Base-by-base conservation (phyloP, 2,797 vertebrate genomes). In the Allenopithecus nigroviridis region DNA sequence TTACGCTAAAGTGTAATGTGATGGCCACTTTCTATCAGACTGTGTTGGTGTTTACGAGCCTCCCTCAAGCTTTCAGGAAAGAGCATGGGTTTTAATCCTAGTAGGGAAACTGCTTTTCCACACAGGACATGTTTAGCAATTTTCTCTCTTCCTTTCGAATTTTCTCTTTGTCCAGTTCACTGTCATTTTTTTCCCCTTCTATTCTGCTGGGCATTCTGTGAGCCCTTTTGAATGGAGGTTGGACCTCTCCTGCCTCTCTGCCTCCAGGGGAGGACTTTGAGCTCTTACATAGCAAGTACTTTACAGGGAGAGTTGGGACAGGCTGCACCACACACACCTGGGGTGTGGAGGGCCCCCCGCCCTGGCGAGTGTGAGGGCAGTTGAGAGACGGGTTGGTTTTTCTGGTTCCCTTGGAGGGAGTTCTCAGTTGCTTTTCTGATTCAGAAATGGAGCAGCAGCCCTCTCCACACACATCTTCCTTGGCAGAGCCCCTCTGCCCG, bases 101-200 rank as follows among this genome's bases (percentile, higher is more conserved):
- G 2, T 0, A 59, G 33, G 28, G 5, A 68, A 68, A 10, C 9
- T 94, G 61, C 24, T 84, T 91, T 68, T 84, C 61, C 33, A 26
- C 3, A 43, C 53, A 74, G 75, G 76, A 90, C 85, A 50, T 4
- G 1, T 36, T 78, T 12, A 39, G 6, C 2, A 11, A 5, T 48
- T 78, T 94, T 86, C 74, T 78, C 50, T 85, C 43, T 93, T 84
- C 28, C 22, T 11, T 85, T 39, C 3, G 5, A 57, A 53, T n/a
- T 83, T 72, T 53, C 39, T 76, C 24, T 68, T 83, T 36, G 7
- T 61, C 26, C 16, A 24, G 30, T 5, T 88, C 64, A 1, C 48
- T 85, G 11, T 50, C 14, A 70, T 39, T 50, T 19, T 10, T 36
- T 48, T 11, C 5, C 48, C 26, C 48, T 17, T 50, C 21, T 39